phyloP scores from a whole-genome alignment of 1,140 invertebrate genomes.

The Samia ricini region DNA sequence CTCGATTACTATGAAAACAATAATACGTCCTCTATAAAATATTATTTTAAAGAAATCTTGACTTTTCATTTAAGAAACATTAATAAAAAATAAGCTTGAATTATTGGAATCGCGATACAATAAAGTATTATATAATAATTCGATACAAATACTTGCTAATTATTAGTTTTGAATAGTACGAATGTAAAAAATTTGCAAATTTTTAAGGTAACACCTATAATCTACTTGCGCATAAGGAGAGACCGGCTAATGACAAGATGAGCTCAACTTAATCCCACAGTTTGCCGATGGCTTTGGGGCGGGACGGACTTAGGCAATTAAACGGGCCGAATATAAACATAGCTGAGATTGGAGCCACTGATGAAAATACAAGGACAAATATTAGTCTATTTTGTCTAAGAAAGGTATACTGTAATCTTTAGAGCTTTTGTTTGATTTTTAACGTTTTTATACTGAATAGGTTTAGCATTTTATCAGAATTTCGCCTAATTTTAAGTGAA shows the following conservation, averaged over 20 bases:
- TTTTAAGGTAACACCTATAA: neutral
- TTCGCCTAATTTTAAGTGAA: too few relatives aligned
- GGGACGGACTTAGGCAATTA: constrained; percentile 21
- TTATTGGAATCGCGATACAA: too few relatives aligned
- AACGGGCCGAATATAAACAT: constrained; percentile 21
- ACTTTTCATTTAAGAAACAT: too few relatives aligned
- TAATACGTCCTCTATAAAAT: too few relatives aligned
- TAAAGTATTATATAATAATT: too few relatives aligned
- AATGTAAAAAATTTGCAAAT: neutral
- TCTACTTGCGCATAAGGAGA: neutral
- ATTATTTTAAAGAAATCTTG: too few relatives aligned
- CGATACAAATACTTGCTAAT: too few relatives aligned
- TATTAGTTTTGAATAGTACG: too few relatives aligned
- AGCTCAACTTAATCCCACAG: constrained; percentile 24
- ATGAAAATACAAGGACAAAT: constrained; percentile 5
- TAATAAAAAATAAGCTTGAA: too few relatives aligned
- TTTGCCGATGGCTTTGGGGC: constrained; percentile 12
- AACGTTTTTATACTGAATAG: too few relatives aligned
- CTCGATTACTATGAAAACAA: too few relatives aligned
- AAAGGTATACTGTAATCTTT: neutral
- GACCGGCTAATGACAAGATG: constrained; percentile 30
- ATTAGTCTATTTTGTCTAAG: neutral
- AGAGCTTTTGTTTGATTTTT: neutral
- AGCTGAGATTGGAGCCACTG: constrained; percentile 6
- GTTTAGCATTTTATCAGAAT: too few relatives aligned